phyloP scores from a whole-genome alignment of 37 sponge, comb jelly and placozoan genomes.

The Haliclona indistincta region DNA sequence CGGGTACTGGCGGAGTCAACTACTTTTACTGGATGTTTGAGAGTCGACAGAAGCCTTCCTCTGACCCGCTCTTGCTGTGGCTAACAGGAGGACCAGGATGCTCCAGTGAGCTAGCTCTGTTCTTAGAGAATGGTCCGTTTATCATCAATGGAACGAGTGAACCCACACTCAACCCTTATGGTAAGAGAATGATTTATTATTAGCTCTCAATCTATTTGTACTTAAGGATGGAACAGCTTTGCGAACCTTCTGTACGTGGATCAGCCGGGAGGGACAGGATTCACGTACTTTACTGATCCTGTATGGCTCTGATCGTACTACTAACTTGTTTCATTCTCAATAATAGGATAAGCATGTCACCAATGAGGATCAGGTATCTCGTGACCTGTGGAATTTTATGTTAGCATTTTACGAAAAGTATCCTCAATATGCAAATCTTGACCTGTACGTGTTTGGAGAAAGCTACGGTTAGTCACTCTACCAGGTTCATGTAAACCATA shows the following conservation, averaged over 20 bases:
- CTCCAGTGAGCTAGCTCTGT: slow-evolving; percentile 48
- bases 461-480: slow-evolving; percentile 48
- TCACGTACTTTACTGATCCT: slow-evolving; percentile 39
- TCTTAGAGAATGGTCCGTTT: slow-evolving; percentile 66
- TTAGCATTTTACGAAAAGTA: slow-evolving; percentile 35
- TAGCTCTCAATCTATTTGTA: neutral
- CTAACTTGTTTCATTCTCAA: neutral
- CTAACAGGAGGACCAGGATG: slow-evolving; percentile 68
- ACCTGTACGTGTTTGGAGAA: slow-evolving; percentile 65
- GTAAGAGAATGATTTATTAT: slow-evolving; percentile 5
- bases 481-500: neutral
- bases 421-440: slow-evolving; percentile 44
- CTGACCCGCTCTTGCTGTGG: slow-evolving; percentile 57
- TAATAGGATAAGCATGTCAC: slow-evolving; percentile 10
- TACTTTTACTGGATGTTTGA: slow-evolving; percentile 68
- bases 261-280: slow-evolving; percentile 61
- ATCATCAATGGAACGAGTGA: slow-evolving; percentile 30
- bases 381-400: slow-evolving; percentile 38
- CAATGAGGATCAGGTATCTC: slow-evolving; percentile 38
- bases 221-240: slow-evolving; percentile 52
- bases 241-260: slow-evolving; percentile 63
- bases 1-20: slow-evolving; percentile 28
- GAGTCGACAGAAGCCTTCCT: slow-evolving; percentile 43
- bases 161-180: slow-evolving; percentile 45
- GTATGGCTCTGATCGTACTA: too few species aligned